Evolutionary conservation across 2,888 invertebrate species (phyloP), one percentile per base, ranked within the genome.

Genomic region (Drosophila borborema): DNA sequence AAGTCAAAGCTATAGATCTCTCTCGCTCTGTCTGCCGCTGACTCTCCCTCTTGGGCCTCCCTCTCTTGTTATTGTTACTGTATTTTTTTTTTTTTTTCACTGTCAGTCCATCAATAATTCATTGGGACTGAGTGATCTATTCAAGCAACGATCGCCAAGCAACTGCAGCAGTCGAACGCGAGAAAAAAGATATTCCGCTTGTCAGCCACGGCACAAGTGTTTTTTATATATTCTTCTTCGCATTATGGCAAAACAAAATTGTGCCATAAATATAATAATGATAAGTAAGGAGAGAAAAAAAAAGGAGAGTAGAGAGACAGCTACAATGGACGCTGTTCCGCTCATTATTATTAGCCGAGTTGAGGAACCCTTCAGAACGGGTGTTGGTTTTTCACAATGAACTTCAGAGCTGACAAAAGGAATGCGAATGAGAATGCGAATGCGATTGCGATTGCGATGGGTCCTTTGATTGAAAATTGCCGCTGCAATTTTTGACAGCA

Each of bases 401-500:
- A 34, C 66, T 40, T 31, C 55, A 54, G 40, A 80, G 64, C 77
- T 77, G 81, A 72, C 73, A 77, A 80, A 64, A 63, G 67, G 69
- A 80, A 76, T 80, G 76, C 75, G 60, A 40, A 65, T 64, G 46
- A 6, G 63, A 31, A 61, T 48, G 53, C 55, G 63, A 31, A 61
- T 48, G 53, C 55, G 63, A 66, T 54, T 43, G 23, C 48, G 51
- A 51, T 14, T 61, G 75, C 48, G 65, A 59, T 41, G 59, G 46
- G 28, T 28, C 48, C 68, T 88, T 84, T 91, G 91, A 91, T 91
- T 91, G 91, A 91, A 91, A 90, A 86, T 90, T 83, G 91, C 91
- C 91, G 88, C 88, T 80, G 87, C 79, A 75, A 75, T 81, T 84
- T 88, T 89, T 90, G 89, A 89, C 89, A 87, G 76, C 80, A 74